A percentile compares a stretch with the other conserved stretches of the same genome.
phyloP scores from a whole-genome alignment of 2,113 vertebrate species.

The Indri indri region DNA sequence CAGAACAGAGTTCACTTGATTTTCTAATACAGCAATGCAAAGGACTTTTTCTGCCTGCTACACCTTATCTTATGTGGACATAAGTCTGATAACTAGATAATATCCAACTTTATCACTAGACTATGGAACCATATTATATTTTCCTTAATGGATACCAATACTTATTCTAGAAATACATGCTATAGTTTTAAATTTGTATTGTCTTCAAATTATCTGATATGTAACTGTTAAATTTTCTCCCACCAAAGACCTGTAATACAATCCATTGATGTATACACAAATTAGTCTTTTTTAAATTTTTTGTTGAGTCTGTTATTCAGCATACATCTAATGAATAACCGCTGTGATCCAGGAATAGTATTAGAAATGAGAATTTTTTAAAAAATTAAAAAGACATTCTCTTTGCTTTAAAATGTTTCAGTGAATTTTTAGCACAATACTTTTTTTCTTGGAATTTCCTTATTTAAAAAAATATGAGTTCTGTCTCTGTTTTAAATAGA shows the following conservation, averaged over 20 bases:
- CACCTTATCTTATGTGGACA: neutral
- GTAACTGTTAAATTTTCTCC: neutral
- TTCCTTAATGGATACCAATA: neutral
- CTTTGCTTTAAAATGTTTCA: conserved; percentile 21
- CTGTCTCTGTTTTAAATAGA: conserved; percentile 53
- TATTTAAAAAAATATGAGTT: neutral
- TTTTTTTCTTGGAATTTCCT: neutral
- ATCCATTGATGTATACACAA: neutral
- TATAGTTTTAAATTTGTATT: conserved; percentile 22
- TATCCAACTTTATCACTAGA: neutral
- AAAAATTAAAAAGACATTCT: neutral
- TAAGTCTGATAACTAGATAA: neutral
- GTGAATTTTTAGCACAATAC: neutral
- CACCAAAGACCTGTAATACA: neutral
- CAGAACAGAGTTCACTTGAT: neutral
- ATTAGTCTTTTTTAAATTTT: neutral
- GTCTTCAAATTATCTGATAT: neutral
- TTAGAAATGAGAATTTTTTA: neutral
- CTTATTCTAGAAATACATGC: neutral
- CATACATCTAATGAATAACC: neutral
- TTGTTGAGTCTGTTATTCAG: neutral
- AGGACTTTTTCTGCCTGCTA: neutral
- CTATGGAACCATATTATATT: neutral
- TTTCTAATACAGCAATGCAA: neutral
- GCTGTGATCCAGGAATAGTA: neutral